Evolutionary conservation across 2,888 invertebrate species (phyloP), one percentile per base, ranked within the genome.

Genomic region (Gymnosoma rotundatum): DNA sequence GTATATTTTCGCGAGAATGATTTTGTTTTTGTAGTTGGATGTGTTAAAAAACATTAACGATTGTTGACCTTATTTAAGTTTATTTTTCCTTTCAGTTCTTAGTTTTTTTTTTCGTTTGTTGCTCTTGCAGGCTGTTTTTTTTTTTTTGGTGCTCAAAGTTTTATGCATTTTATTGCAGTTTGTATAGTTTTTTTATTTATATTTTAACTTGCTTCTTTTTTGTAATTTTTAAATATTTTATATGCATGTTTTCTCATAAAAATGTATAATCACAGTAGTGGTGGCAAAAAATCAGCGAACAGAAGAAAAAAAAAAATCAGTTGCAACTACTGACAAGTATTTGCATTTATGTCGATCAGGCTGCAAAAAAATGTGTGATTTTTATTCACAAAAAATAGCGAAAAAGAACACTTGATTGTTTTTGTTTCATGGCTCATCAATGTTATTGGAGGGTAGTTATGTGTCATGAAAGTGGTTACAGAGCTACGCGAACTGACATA

Each of bases 111-210:
- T 69, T 70, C n/a, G 70, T 56, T 38, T 25, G 63, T 42, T 61
- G 32, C 16, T 45, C 36, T 78, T 45, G 48, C 72, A 72, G 78
- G 63, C 54, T 54, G 52, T 38, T 61, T 45, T 32, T 45, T 36
- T 18, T 79, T 72, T 45, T 63, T 48, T 48, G 32, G 66, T 76
- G 70, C 83, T 83, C 76, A 56, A 72, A 67, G 54, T 84, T 81
- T 84, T 78, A 80, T 83, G 83, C 80, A 80, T 84, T 84, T 84
- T 81, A 81, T 81, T 84, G 81, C 84, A 81, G 69, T 84, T 81
- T 78, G 58, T 80, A 75, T 42, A 63, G 48, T 70, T 75, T 70
- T n/a, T 67, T 74, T 63, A 50, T 50, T 18, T 74, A 56, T 66
- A 45, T 67, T 38, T 61, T 25, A 45, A 14, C 42, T 58, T 58